A percentile compares a stretch with the other conserved stretches of the same genome.
Evolutionary conservation across 2,113 vertebrate genomes (phyloP).

Genomic region (Crypturellus undulatus): DNA sequence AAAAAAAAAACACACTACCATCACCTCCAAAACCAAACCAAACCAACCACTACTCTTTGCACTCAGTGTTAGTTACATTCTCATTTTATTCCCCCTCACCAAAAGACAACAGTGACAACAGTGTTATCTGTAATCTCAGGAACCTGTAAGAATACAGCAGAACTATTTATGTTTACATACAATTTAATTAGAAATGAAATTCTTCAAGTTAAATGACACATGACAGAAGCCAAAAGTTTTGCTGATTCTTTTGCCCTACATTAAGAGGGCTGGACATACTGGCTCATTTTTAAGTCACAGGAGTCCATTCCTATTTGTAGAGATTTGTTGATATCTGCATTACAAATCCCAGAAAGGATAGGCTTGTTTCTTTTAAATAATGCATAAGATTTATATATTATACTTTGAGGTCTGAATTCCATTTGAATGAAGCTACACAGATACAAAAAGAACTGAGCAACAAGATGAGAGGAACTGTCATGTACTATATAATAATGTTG

Average conservation of each 20-base stretch:
- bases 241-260: neutral
- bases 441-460: conserved; percentile 6
- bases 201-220: neutral
- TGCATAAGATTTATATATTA: conserved; percentile 41
- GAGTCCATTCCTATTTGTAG: conserved; percentile 1
- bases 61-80: neutral
- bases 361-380: conserved; percentile 63
- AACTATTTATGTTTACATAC: neutral
- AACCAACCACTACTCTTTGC: neutral
- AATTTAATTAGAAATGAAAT: neutral
- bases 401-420: conserved; percentile 40
- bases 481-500: conserved; percentile 38
- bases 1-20: too few relatives aligned
- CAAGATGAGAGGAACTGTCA: conserved; percentile 58
- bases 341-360: conserved; percentile 31
- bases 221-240: neutral
- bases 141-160: neutral
- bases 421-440: conserved; percentile 37
- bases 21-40: too few relatives aligned
- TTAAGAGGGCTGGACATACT: neutral
- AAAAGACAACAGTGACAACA: neutral
- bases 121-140: neutral
- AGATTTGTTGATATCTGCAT: neutral
- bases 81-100: neutral
- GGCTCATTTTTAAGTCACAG: neutral